phyloP scores from a whole-genome alignment of 2,888 invertebrate species.

The Crossocerus cetratus region DNA sequence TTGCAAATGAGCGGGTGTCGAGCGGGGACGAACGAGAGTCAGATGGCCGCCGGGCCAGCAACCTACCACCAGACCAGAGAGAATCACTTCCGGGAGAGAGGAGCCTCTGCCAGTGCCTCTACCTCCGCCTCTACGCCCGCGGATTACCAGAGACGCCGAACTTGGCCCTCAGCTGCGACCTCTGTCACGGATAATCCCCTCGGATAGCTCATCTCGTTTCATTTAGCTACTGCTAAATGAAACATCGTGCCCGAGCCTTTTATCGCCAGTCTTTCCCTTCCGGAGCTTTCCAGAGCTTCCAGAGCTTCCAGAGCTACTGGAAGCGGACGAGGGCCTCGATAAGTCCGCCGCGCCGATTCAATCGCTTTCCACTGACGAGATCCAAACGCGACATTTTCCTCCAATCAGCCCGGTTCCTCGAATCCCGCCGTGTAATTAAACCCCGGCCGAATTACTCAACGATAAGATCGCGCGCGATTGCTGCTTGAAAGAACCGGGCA shows the following conservation, averaged over 20 bases:
- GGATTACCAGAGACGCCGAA: constrained; percentile 63
- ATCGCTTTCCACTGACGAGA: neutral
- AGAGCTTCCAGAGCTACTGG: no score
- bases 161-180: constrained; percentile 47
- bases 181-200: constrained; percentile 46
- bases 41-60: constrained; percentile 53
- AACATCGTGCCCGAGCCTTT: constrained; percentile 4
- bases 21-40: constrained; percentile 58
- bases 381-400: constrained; percentile 52
- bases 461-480: constrained; percentile 55
- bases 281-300: constrained; percentile 11
- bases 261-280: constrained; percentile 13
- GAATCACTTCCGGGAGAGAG: constrained; percentile 56
- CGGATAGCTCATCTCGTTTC: constrained; percentile 40
- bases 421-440: constrained; percentile 62
- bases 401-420: constrained; percentile 52
- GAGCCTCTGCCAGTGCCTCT: constrained; percentile 51
- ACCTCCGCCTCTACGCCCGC: no score
- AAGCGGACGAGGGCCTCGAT: constrained; percentile 19
- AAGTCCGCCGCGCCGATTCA: neutral
- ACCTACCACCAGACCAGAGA: no score
- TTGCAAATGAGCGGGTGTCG: constrained; percentile 57
- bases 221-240: constrained; percentile 24
- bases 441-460: constrained; percentile 31
- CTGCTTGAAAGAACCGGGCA: constrained; percentile 40